Base-by-base conservation (phyloP, 2,113 vertebrate genomes). In the Notiomystis cincta region DNA sequence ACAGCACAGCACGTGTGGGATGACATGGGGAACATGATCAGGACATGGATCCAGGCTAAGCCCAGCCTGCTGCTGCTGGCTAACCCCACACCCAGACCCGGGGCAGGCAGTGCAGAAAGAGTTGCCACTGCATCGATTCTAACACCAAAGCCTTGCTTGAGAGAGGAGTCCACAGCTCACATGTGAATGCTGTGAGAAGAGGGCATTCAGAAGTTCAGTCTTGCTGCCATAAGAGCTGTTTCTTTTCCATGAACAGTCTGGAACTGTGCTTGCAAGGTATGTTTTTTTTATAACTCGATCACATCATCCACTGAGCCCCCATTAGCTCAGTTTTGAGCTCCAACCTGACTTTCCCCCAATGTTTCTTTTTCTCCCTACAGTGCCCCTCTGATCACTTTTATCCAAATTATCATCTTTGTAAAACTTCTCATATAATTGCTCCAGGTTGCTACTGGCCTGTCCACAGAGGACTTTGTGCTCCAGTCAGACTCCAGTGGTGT, bases 401-500 rank as follows among this genome's bases (percentile, higher is more conserved):
- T 20, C 71, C 35, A 40, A 87, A 93, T 87, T 91, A 90, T 20
- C 51, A 51, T 73, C 54, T 89, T 80, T 78, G 51, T 82, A 71
- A 86, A 82, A 86, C 44, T 80, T 88, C 45, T 72, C 20, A 45
- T 86, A 15, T 88, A 96, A 95, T 90, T 95, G 85, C 88, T 96
- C 47, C 75, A 90, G 90, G 47, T 27, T 77, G 28, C 76, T 71
- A 56, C 64, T 83, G 82, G 92, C 69, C 96, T 93, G 85, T 90
- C 90, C 90, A 96, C 86, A 93, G 95, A 93, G 95, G 76, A 93
- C 86, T 92, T 54, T 22, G 28, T 95, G 61, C 82, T 89, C 88
- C 72, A 95, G 89, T 57, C 92, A 92, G 86, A 53, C 60, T 93
- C 86, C 65, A 67, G 57, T 20, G 35, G 61, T 94, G 8, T 96